A percentile compares a stretch with the other conserved stretches of the same genome.
Evolutionary conservation across 2,797 vertebrate species (phyloP).

Genomic region (Polyboroides typus): DNA sequence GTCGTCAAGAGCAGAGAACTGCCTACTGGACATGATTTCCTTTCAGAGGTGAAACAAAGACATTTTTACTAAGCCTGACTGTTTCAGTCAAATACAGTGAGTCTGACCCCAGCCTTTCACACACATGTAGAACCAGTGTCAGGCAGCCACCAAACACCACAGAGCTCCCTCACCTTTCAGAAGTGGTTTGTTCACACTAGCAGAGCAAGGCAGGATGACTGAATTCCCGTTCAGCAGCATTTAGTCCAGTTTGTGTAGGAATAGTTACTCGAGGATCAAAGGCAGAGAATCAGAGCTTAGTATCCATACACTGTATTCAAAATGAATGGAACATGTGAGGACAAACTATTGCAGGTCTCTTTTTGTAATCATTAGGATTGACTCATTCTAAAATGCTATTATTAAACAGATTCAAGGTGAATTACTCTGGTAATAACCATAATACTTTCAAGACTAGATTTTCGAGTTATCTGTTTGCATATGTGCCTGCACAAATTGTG

Average conservation of each 20-base stretch:
- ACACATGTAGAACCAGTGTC: accelerated
- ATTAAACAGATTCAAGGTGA: neutral
- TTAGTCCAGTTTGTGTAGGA: neutral
- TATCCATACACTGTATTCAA: neutral
- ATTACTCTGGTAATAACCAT: neutral
- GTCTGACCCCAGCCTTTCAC: neutral
- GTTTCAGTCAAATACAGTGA: neutral
- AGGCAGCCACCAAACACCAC: neutral
- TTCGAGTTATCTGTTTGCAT: neutral
- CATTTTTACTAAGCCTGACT: neutral
- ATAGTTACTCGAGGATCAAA: neutral
- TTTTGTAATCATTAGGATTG: neutral
- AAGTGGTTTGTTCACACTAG: neutral
- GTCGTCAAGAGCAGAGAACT: neutral
- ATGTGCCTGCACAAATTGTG: neutral
- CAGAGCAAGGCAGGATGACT: neutral
- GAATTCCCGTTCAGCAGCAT: neutral
- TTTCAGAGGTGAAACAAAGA: neutral
- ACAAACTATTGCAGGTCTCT: neutral
- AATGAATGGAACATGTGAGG: neutral
- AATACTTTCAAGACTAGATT: neutral
- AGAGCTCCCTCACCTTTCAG: neutral
- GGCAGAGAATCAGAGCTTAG: neutral
- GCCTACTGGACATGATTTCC: neutral
- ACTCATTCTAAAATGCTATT: neutral